Evolutionary conservation across 2,113 vertebrate genomes (phyloP).

Genomic region (Trogon melanurus): DNA sequence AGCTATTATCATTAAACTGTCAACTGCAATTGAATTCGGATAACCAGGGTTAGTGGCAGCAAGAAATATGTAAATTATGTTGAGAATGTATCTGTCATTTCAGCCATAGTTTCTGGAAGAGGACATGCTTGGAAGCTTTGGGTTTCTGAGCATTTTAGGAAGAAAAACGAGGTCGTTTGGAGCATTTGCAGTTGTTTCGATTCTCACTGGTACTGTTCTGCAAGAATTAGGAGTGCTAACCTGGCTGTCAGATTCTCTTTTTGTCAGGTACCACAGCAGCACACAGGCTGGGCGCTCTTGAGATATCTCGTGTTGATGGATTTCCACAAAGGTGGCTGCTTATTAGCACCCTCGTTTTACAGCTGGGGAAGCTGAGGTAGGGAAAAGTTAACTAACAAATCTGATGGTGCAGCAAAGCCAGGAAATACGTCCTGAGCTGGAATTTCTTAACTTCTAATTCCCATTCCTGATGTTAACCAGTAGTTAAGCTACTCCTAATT

Average conservation of each 20-base stretch:
- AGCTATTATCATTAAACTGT: conserved; percentile 71
- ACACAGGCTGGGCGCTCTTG: not conserved
- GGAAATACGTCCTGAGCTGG: not conserved
- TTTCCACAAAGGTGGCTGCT: not conserved
- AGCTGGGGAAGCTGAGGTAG: not conserved
- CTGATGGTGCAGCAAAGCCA: not conserved
- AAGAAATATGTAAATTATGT: conserved; percentile 53
- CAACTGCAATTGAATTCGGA: conserved; percentile 47
- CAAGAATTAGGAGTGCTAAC: not conserved
- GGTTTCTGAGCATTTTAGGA: not conserved
- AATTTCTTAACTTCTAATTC: not conserved
- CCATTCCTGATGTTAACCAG: not conserved
- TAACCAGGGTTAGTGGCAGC: conserved; percentile 12
- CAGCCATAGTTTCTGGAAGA: not conserved
- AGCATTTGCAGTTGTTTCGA: not conserved
- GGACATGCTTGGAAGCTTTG: not conserved
- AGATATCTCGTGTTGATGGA: not conserved
- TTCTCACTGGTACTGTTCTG: not conserved
- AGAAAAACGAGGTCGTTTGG: not conserved
- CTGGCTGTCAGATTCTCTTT: not conserved
- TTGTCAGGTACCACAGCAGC: not conserved
- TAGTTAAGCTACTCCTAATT: conserved; percentile 11
- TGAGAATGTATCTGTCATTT: not conserved
- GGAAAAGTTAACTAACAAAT: not conserved
- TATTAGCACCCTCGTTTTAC: not conserved